Evolutionary conservation across 2,797 vertebrate genomes (phyloP), one percentile per base, ranked within the genome.

Genomic region (Rhinatrema bivittatum): DNA sequence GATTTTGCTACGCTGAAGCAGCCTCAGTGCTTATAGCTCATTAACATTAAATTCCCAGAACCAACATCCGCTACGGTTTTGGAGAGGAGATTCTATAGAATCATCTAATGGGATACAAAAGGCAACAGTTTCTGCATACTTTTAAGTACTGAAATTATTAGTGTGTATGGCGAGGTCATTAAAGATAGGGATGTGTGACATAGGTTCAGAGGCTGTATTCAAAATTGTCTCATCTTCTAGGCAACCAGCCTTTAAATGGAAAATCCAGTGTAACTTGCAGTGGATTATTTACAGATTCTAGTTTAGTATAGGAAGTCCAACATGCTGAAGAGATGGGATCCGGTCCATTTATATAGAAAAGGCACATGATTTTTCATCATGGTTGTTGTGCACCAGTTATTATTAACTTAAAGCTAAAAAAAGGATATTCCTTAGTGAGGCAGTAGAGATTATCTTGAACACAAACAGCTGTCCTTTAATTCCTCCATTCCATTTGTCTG

Each of bases 311-410:
- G 85, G 41, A 68, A 82, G 73, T 81, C 84, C 70, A 82, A 89
- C 89, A 90, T 92, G 90, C 88, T 84, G 65, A 71, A 76, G 78
- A 56, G 62, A 74, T 42, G 62, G 53, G 77, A 73, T 80, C 78
- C 74, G 57, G 66, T 81, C 72, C 70, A 78, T 69, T 55, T 34
- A 76, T 70, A 74, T 68, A 80, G 41, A 86, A 88, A 96, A 96
- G 93, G 93, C 94, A 98, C 93, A 65, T 83, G 82, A 84, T 87
- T 84, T 74, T 79, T 86, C 73, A 61, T 61, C 31, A 20, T 37
- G 62, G 47, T 50, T 68, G 66, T 61, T 68, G 81, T 70, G 85
- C 60, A 80, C 73, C 58, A 81, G 77, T 73, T 10, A n/a, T n/a
- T n/a, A n/a, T n/a, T 57, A 74, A 77, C 73, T 84, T 84, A 72